Evolutionary conservation across 2,113 vertebrate species (phyloP).

Genomic region (Bos taurus): ARS-UCD2.0 NC_037329.1:98620501-98621000

Average conservation of each 20-base stretch:
- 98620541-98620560: not conserved
- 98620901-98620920: not conserved
- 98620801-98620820: conserved; percentile 57
- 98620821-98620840: conserved; percentile 33
- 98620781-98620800: conserved; percentile 62
- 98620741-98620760: conserved; percentile 50
- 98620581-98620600: not conserved
- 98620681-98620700: not conserved
- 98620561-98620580: not conserved
- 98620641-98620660: not conserved
- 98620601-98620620: not conserved
- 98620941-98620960: not conserved
- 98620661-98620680: not conserved
- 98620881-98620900: not conserved
- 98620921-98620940: not conserved
- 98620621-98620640: not conserved
- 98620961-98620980: not conserved
- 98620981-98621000: not conserved
- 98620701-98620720: conserved; percentile 28
- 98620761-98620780: conserved; percentile 61
- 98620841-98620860: conserved; percentile 25
- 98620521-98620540: not conserved
- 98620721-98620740: conserved; percentile 22
- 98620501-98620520: not conserved
- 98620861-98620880: conserved; percentile 56